Evolutionary conservation across 2,113 vertebrate genomes (phyloP).

Genomic region (Melanerpes formicivorus): DNA sequence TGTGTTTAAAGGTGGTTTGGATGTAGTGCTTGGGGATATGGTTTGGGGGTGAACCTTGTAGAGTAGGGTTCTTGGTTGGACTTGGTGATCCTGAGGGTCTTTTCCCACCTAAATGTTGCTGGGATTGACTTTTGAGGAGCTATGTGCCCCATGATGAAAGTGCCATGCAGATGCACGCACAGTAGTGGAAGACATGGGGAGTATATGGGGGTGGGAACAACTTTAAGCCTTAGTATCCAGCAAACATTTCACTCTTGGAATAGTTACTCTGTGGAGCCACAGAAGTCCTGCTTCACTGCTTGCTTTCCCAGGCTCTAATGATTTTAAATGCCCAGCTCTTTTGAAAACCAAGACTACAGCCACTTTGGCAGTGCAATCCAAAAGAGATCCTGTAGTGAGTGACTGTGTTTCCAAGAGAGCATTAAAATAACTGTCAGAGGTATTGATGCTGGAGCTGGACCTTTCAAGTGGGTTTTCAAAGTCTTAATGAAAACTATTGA

Average conservation of each 20-base stretch:
- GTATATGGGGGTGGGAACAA: rapidly evolving
- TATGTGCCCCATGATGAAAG: neutral
- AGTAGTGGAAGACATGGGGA: neutral
- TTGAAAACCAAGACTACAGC: neutral
- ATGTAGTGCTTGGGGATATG: too few relatives aligned
- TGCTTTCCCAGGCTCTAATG: neutral
- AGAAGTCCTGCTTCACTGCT: neutral
- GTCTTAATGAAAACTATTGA: neutral
- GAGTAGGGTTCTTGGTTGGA: too few relatives aligned
- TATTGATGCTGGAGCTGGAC: neutral
- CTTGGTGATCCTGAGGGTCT: too few relatives aligned
- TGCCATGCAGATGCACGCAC: neutral
- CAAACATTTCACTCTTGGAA: neutral
- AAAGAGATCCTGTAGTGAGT: neutral
- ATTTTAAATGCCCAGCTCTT: neutral
- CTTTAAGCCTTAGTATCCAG: neutral
- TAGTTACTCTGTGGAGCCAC: neutral
- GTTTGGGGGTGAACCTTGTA: too few relatives aligned
- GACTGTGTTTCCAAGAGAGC: neutral
- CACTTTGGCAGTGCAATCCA: neutral
- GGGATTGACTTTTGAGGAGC: neutral
- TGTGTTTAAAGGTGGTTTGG: too few relatives aligned
- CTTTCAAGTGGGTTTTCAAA: neutral
- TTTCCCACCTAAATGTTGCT: too few relatives aligned
- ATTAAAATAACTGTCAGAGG: neutral